phyloP scores from a whole-genome alignment of 1,140 invertebrate genomes.

The Solen grandis region DNA sequence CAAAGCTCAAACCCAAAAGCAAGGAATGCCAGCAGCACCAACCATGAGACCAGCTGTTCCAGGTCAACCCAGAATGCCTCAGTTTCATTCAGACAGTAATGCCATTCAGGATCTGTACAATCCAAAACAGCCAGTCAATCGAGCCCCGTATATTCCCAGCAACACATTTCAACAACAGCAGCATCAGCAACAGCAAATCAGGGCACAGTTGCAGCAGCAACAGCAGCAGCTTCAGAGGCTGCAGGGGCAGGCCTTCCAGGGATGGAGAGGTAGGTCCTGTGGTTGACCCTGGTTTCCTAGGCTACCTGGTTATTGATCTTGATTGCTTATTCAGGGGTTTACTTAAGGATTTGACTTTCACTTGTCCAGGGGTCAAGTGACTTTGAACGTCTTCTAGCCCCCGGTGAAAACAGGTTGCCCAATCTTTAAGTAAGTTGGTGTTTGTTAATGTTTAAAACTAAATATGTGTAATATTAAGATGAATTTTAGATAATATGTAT shows the following conservation, averaged over 20 bases:
- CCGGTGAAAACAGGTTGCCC: too few relatives aligned
- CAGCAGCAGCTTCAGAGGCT: neutral
- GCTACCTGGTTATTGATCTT: too few relatives aligned
- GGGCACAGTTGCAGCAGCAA: neutral
- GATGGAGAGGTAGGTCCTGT: neutral
- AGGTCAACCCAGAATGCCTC: neutral
- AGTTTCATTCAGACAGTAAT: conserved; percentile 13
- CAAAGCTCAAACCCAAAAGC: too few relatives aligned
- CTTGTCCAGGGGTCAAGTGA: too few relatives aligned
- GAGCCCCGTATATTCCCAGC: neutral
- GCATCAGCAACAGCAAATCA: conserved; percentile 4
- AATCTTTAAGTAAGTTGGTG: too few relatives aligned
- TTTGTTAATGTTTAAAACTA: too few relatives aligned
- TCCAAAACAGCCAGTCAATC: neutral
- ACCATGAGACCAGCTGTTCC: neutral
- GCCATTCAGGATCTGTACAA: conserved; percentile 36
- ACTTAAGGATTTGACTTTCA: too few relatives aligned
- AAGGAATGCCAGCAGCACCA: neutral
- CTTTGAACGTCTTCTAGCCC: too few relatives aligned
- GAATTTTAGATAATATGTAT: too few relatives aligned
- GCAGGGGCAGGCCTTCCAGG: neutral
- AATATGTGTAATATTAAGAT: too few relatives aligned
- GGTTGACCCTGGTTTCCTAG: too few relatives aligned
- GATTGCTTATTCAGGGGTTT: too few relatives aligned
- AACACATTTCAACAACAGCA: neutral